A percentile compares a stretch with the other conserved stretches of the same genome.
Evolutionary conservation across 2,888 invertebrate species (phyloP).

Genomic region (Tinea semifulvella): DNA sequence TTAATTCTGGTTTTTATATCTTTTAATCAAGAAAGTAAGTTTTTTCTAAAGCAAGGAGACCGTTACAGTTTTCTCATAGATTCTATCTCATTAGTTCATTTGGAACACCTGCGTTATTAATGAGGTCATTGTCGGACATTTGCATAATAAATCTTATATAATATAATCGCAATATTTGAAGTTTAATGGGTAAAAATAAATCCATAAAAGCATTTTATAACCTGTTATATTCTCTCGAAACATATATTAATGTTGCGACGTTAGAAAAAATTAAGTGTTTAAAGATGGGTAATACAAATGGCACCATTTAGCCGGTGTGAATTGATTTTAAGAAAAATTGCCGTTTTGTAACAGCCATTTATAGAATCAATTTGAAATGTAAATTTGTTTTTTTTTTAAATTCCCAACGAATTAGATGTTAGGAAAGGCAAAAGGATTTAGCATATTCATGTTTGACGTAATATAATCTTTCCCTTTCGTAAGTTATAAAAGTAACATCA

Average conservation of each 20-base stretch:
- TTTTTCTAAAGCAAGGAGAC: too few species aligned
- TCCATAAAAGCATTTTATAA: slow-evolving; percentile 1
- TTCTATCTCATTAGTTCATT: background rate
- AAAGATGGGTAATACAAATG: background rate
- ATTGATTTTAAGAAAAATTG: background rate
- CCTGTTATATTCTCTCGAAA: background rate
- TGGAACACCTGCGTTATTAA: slow-evolving; percentile 12
- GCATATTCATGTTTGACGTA: too few species aligned
- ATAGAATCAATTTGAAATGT: too few species aligned
- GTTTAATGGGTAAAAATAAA: background rate
- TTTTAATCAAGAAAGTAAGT: too few species aligned
- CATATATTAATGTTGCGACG: too few species aligned
- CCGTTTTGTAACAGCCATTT: background rate
- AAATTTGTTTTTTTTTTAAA: too few species aligned
- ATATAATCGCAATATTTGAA: background rate
- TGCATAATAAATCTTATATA: background rate
- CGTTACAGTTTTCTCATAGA: slow-evolving; percentile 1
- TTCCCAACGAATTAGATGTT: too few species aligned
- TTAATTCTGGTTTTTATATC: too few species aligned
- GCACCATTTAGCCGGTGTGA: background rate
- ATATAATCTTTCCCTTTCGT: too few species aligned
- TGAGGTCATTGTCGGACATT: slow-evolving; percentile 11
- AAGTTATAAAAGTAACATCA: too few species aligned
- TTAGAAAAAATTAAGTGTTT: background rate
- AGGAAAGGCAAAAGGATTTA: too few species aligned